A percentile compares a stretch with the other conserved stretches of the same genome.
phyloP scores from a whole-genome alignment of 2,113 vertebrate genomes.

The Oreochromis niloticus region DNA sequence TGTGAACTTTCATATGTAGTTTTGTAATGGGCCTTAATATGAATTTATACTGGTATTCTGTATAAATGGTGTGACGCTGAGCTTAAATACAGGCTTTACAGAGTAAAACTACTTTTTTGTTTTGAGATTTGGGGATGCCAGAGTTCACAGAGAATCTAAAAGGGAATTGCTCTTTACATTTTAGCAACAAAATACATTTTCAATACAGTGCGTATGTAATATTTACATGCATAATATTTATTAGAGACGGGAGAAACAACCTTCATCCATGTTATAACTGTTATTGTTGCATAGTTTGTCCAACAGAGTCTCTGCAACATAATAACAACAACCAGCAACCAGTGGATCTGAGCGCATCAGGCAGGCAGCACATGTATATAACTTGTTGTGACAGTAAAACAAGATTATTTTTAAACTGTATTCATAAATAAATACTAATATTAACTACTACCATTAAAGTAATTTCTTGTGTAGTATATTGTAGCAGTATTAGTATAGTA shows the following conservation, averaged over 20 bases:
- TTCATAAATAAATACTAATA: background rate
- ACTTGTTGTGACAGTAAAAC: background rate
- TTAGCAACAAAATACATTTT: background rate
- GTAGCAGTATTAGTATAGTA: background rate
- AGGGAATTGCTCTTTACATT: background rate
- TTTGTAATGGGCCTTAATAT: background rate
- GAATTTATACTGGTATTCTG: background rate
- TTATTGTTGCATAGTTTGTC: background rate
- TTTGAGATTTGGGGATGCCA: background rate
- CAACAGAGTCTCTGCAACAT: background rate
- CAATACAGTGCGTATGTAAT: background rate
- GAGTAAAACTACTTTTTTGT: background rate
- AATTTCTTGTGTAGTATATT: background rate
- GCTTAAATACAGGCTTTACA: background rate
- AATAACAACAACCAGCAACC: background rate
- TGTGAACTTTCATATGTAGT: background rate
- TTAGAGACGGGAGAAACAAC: background rate
- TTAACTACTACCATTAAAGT: background rate
- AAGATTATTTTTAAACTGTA: background rate
- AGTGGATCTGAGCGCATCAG: background rate
- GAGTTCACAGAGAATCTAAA: background rate
- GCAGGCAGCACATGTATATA: background rate
- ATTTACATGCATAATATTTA: background rate
- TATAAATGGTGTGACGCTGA: background rate
- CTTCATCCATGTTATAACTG: background rate